Conservation (phyloP, 2,888 invertebrate genomes). For the Atethmia centrago region DNA sequence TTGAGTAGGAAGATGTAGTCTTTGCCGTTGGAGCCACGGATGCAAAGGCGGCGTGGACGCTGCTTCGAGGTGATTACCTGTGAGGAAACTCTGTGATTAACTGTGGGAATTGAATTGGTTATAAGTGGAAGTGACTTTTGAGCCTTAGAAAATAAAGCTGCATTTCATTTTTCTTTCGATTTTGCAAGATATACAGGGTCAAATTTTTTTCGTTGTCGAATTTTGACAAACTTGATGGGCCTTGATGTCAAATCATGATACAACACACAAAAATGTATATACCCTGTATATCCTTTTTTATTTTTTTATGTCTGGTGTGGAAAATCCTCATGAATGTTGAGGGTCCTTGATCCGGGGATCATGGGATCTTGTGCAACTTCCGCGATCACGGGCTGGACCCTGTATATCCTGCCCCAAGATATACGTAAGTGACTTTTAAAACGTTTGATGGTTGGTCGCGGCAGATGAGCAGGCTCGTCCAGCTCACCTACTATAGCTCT, state of each 20-base stretch:
- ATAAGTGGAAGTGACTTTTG: background rate
- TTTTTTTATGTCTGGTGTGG: no score
- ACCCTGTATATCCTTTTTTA: background rate
- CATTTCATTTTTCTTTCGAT: background rate
- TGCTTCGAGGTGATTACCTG: constrained; percentile 99
- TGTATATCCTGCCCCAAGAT: background rate
- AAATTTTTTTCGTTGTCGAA: background rate
- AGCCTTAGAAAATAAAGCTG: background rate
- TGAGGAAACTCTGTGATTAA: constrained; percentile 94
- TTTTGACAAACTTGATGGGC: background rate
- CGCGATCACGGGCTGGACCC: no score
- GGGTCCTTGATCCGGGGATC: no score
- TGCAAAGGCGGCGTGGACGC: constrained; percentile 97
- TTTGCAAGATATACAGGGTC: background rate
- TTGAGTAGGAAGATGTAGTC: constrained; percentile 99
- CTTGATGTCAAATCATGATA: background rate
- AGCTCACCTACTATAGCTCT: constrained; percentile 98
- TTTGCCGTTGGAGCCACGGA: constrained; percentile 98
- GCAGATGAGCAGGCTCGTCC: background rate
- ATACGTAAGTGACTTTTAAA: background rate
- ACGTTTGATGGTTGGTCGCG: background rate
- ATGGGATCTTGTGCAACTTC: no score
- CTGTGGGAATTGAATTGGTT: constrained; percentile 73
- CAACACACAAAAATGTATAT: background rate
- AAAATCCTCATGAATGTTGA: no score